Evolutionary conservation across 2,888 invertebrate genomes (phyloP), one percentile per base, ranked within the genome.

Genomic region (Lordiphosa andalusiaca): DNA sequence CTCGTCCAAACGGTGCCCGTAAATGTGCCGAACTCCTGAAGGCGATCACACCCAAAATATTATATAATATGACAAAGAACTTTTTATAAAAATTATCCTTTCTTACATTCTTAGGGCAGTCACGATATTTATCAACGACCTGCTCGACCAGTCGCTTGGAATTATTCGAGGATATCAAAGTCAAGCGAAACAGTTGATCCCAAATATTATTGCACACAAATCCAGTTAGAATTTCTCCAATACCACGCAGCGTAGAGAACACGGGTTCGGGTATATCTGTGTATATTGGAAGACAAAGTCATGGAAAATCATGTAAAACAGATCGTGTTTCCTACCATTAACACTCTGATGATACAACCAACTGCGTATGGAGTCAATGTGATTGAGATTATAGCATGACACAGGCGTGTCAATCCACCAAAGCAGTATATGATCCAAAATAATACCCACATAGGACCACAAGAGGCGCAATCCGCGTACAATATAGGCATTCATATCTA

Each of bases 321-420:
- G 3, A 4, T 10, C 10, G 9, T 0, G 10, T 7, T n/a, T 10
- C 19, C 46, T 56, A 88, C 88, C 88, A 65, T 82, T 76, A 3
- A 74, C 73, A 50, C 59, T 84, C 57, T 88, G 86, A 49, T 75
- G 71, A 50, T 78, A 76, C 2, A 88, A 69, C 84, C 87, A 86
- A 52, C 80, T 76, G n/a, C 88, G 74, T 60, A 88, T 85, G 19
- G 87, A 84, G 30, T 88, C 88, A 3, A 88, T 84, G 44, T 88
- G 82, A 0, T 76, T 75, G n/a, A 88, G 64, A n/a, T 84, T 84
- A 36, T 86, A 88, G 55, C 92, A 92, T 10, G 94, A 93, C 40
- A 95, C 89, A 0, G 95, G 94, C 66, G 93, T 93, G 9, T 93
- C 91, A 1, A 94, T 93, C 95, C 95, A 95, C 96, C 96, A 96